Evolutionary conservation across 2,888 invertebrate species (phyloP).

Genomic region (Campoletis raptor): DNA sequence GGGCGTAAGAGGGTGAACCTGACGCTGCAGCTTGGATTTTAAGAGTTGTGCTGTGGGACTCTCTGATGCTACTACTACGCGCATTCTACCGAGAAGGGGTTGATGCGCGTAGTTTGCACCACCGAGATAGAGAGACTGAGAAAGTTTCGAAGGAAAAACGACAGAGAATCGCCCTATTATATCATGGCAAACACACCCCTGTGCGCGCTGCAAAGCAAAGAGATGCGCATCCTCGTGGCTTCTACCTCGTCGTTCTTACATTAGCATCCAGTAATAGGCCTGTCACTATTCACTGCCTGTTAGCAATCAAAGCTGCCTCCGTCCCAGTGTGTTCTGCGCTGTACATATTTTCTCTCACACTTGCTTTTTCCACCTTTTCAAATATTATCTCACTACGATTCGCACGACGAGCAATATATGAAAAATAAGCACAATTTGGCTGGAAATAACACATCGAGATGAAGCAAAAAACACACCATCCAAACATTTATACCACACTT

Average conservation of each 20-base stretch:
- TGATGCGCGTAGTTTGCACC: slow-evolving; percentile 37
- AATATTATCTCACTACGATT: background rate
- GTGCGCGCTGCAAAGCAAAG: slow-evolving; percentile 5
- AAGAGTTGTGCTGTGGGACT: slow-evolving; percentile 31
- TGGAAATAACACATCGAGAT: background rate
- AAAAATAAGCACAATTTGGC: slow-evolving; percentile 3
- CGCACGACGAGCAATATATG: background rate
- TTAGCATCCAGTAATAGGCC: slow-evolving; percentile 76
- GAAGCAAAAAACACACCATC: background rate
- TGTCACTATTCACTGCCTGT: slow-evolving; percentile 75
- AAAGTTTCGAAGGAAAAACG: slow-evolving; percentile 16
- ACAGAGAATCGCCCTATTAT: slow-evolving; percentile 42
- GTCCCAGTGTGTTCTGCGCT: slow-evolving; percentile 23
- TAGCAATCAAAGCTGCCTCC: slow-evolving; percentile 72
- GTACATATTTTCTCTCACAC: slow-evolving; percentile 7
- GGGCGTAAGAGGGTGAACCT: slow-evolving; percentile 56
- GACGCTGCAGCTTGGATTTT: slow-evolving; percentile 26
- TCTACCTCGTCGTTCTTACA: slow-evolving; percentile 71
- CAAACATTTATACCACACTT: background rate
- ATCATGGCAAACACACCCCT: slow-evolving; percentile 42
- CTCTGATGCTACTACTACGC: slow-evolving; percentile 2
- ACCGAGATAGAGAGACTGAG: slow-evolving; percentile 31
- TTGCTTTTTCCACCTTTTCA: background rate
- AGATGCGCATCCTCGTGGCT: slow-evolving; percentile 49
- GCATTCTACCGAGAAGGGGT: slow-evolving; percentile 18